Conservation (phyloP, 2,888 invertebrate species). For the Brachyptera putata region DNA sequence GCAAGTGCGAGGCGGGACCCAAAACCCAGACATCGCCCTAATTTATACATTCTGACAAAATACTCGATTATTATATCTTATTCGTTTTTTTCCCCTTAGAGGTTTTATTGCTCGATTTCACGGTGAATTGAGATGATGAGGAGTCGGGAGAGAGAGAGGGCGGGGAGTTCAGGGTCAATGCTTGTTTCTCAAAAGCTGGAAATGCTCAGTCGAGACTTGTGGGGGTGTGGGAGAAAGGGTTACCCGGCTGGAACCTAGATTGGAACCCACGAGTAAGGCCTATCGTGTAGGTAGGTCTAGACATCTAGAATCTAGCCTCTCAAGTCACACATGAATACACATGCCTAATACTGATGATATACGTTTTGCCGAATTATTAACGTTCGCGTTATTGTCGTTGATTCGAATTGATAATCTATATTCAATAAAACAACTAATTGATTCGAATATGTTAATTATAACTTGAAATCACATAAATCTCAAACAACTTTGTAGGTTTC, state of each 20-base stretch:
- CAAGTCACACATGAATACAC: background rate
- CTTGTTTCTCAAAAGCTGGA: constrained; percentile 10
- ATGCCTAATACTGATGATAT: background rate
- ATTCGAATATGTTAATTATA: no score
- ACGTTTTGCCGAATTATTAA: no score
- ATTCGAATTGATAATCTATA: no score
- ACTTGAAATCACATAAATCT: no score
- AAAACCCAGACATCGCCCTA: constrained; percentile 13
- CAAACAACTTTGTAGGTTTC: no score
- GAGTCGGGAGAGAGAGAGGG: background rate
- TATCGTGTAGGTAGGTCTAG: no score
- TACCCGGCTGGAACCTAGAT: no score
- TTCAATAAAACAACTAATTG: no score
- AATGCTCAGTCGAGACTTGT: background rate
- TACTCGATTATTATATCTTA: constrained; percentile 21
- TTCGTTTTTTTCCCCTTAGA: constrained; percentile 3
- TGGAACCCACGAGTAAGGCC: no score
- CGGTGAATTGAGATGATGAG: background rate
- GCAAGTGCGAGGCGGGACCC: background rate
- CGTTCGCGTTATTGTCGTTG: no score
- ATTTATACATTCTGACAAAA: constrained; percentile 29
- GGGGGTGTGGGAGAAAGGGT: constrained; percentile 2
- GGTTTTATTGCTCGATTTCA: constrained; percentile 19
- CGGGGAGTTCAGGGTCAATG: constrained; percentile 4
- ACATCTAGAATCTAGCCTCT: background rate